Percentiles rank a stretch among this genome's conserved stretches.
Conservation (phyloP, 1,140 invertebrate species). For the Saccostrea echinata region DNA sequence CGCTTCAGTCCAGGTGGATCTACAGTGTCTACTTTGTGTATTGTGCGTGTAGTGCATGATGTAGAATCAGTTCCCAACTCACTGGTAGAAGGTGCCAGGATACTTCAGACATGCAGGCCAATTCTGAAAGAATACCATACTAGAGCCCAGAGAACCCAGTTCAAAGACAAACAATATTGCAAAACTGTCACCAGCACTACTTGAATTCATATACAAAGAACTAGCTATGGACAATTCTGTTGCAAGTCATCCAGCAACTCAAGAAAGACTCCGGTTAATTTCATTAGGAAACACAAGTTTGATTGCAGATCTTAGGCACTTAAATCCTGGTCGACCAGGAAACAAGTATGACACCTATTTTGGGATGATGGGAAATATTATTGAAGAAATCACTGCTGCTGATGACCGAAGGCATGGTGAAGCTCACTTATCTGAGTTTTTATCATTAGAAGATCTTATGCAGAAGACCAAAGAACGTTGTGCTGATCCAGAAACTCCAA, state of each 20-base stretch:
- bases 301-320: constrained; percentile 49
- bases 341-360: constrained; percentile 51
- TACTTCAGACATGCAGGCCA: not conserved
- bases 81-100: too few species aligned
- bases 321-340: constrained; percentile 52
- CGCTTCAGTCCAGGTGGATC: not conserved
- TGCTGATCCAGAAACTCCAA: constrained; percentile 43
- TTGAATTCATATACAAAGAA: constrained; percentile 59
- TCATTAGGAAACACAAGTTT: constrained; percentile 55
- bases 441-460: constrained; percentile 46
- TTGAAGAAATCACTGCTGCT: constrained; percentile 57
- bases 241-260: constrained; percentile 48
- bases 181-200: not conserved
- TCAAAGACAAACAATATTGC: not conserved
- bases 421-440: constrained; percentile 55
- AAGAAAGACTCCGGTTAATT: constrained; percentile 45
- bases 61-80: too few species aligned
- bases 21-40: not conserved
- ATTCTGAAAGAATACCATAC: not conserved
- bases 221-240: constrained; percentile 47
- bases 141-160: not conserved
- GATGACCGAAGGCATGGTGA: constrained; percentile 56
- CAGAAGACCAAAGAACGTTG: constrained; percentile 45
- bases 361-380: not conserved
- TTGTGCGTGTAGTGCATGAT: not conserved